Percentiles rank a stretch among this genome's conserved stretches.
Conservation (phyloP, 2,888 invertebrate species). For the Epinotia nisella region DNA sequence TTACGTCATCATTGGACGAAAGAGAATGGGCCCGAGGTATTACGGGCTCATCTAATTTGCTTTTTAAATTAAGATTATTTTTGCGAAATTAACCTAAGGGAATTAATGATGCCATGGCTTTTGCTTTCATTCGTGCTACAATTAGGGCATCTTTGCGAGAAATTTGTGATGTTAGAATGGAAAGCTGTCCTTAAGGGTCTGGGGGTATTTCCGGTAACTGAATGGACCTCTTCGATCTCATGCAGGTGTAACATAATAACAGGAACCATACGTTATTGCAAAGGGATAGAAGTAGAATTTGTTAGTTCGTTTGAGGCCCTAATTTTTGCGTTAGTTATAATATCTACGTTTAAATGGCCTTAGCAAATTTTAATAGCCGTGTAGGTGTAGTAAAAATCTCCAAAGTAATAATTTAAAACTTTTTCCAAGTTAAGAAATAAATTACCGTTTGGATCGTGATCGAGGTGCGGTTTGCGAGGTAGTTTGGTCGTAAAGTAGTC, state of each 20-base stretch:
- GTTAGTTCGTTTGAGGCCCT: no score
- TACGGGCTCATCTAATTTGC: conserved; percentile 67
- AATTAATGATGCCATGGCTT: conserved; percentile 47
- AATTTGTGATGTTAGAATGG: background rate
- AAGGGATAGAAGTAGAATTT: no score
- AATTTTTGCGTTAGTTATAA: no score
- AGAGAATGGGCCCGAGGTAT: conserved; percentile 61
- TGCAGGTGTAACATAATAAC: no score
- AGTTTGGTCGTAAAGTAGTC: conserved; percentile 21
- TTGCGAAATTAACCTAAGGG: conserved; percentile 54
- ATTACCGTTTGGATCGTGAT: background rate
- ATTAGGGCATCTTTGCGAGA: background rate
- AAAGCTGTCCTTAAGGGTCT: background rate
- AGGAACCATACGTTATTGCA: no score
- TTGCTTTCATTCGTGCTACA: conserved; percentile 46
- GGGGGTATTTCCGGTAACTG: no score
- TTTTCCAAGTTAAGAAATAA: background rate
- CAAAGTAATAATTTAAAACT: background rate
- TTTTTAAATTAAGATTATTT: conserved; percentile 60
- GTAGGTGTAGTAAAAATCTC: background rate
- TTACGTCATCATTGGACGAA: conserved; percentile 72
- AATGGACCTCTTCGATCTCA: no score
- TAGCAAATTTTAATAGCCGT: background rate
- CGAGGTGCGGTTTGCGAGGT: background rate
- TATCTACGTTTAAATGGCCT: no score